Evolutionary conservation across 2,888 invertebrate genomes (phyloP).

Genomic region (Vanessa cardui): DNA sequence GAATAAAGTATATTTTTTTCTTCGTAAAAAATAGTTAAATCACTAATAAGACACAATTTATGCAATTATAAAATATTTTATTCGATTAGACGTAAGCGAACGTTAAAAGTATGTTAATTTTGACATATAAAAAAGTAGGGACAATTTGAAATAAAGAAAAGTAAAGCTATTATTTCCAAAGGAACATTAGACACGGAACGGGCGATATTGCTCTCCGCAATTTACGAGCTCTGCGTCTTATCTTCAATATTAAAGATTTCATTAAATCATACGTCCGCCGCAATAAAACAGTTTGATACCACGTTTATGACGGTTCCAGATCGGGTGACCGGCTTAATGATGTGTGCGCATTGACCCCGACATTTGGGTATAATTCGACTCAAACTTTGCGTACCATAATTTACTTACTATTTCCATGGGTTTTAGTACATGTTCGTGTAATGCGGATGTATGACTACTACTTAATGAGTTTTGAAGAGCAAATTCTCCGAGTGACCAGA

Average conservation of each 20-base stretch:
- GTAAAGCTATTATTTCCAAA: constrained; percentile 57
- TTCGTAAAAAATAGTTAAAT: constrained; percentile 31
- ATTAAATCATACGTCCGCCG: constrained; percentile 77
- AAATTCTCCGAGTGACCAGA: too few relatives aligned
- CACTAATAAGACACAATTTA: constrained; percentile 31
- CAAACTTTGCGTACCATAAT: constrained; percentile 28
- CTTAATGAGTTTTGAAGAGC: not conserved
- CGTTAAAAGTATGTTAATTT: constrained; percentile 42
- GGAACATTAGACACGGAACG: constrained; percentile 48
- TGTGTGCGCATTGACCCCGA: constrained; percentile 67
- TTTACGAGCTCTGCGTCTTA: constrained; percentile 68
- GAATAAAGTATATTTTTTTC: too few relatives aligned
- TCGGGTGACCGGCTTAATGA: constrained; percentile 78
- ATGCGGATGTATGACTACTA: too few relatives aligned
- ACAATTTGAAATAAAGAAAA: constrained; percentile 46
- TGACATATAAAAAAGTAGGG: constrained; percentile 45
- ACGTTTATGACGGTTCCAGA: constrained; percentile 65
- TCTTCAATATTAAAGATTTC: constrained; percentile 81
- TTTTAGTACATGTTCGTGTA: not conserved
- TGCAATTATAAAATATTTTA: constrained; percentile 36
- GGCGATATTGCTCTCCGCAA: constrained; percentile 53
- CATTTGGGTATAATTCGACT: constrained; percentile 41
- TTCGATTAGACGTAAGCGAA: constrained; percentile 37
- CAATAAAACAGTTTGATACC: constrained; percentile 82
- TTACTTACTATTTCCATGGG: not conserved